Percentiles rank a stretch among this genome's conserved stretches.
Conservation (phyloP, 2,888 invertebrate genomes). For the Ethmia dodecea region DNA sequence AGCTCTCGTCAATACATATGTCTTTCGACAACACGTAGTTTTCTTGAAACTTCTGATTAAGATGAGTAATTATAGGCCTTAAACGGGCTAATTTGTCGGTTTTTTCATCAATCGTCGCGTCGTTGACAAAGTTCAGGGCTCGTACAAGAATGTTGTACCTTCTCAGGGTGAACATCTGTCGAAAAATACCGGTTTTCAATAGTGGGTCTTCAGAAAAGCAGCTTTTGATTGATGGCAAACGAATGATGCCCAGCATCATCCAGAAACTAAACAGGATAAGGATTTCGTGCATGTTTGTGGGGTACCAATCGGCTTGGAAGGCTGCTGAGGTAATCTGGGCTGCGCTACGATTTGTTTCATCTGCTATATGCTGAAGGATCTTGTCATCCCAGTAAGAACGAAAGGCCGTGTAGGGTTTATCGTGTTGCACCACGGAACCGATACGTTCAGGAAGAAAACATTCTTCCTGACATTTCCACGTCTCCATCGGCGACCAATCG, state of each 20-base stretch:
- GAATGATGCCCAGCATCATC: constrained; percentile 4
- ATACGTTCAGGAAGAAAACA: too few species aligned
- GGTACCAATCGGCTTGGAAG: too few species aligned
- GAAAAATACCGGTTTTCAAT: constrained; percentile 17
- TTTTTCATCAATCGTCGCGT: background rate
- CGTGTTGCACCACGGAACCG: too few species aligned
- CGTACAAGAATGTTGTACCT: constrained; percentile 15
- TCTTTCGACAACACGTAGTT: constrained; percentile 8
- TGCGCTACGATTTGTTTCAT: too few species aligned
- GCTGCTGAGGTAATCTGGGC: too few species aligned
- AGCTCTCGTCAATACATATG: constrained; percentile 16
- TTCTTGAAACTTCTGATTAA: constrained; percentile 6
- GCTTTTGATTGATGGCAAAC: constrained; percentile 13
- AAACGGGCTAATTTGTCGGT: constrained; percentile 5
- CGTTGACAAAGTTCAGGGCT: constrained; percentile 19
- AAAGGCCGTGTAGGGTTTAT: too few species aligned
- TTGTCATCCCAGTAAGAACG: too few species aligned
- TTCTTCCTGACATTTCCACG: too few species aligned
- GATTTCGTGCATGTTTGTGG: constrained; percentile 10
- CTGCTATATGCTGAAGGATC: too few species aligned
- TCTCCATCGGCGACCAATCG: too few species aligned
- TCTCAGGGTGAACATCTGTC: constrained; percentile 12
- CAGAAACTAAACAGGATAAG: constrained; percentile 11
- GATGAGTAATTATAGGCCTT: constrained; percentile 11
- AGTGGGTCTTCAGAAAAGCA: constrained; percentile 20